Percentiles rank a stretch among this genome's conserved stretches.
Conservation (phyloP, 2,113 vertebrate species). For the Caloenas nicobarica region DNA sequence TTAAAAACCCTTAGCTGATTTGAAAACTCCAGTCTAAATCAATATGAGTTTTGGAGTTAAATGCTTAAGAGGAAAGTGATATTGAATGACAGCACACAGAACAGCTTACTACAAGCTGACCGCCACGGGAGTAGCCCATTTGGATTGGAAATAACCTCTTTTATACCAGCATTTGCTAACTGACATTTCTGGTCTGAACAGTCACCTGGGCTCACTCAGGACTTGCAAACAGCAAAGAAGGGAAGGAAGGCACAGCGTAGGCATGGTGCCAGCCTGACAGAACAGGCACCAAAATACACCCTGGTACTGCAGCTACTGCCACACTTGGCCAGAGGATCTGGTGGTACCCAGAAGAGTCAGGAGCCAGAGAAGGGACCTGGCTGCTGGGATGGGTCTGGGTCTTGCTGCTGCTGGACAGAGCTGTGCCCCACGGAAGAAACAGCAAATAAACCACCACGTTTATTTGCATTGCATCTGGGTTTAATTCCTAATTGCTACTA, state of each 20-base stretch:
- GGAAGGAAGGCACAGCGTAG: neutral
- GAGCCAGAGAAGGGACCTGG: neutral
- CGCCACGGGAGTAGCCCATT: neutral
- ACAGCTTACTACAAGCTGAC: neutral
- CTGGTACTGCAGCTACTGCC: accelerated
- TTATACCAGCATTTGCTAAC: neutral
- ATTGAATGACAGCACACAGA: neutral
- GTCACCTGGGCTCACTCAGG: neutral
- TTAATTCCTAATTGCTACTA: neutral
- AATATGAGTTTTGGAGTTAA: neutral
- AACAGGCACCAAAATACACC: neutral
- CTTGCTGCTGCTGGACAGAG: neutral
- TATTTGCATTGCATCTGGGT: neutral
- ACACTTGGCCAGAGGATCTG: neutral
- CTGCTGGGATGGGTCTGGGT: too few relatives aligned
- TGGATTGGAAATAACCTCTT: neutral
- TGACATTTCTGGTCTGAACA: neutral
- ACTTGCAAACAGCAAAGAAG: neutral
- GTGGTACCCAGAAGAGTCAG: neutral
- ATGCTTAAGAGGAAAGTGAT: neutral
- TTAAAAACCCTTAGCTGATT: neutral
- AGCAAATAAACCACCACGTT: neutral
- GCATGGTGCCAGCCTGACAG: neutral
- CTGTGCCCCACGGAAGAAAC: neutral
- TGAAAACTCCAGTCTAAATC: neutral